Evolutionary conservation across 2,888 invertebrate species (phyloP).

Genomic region (Coelopa pilipes): DNA sequence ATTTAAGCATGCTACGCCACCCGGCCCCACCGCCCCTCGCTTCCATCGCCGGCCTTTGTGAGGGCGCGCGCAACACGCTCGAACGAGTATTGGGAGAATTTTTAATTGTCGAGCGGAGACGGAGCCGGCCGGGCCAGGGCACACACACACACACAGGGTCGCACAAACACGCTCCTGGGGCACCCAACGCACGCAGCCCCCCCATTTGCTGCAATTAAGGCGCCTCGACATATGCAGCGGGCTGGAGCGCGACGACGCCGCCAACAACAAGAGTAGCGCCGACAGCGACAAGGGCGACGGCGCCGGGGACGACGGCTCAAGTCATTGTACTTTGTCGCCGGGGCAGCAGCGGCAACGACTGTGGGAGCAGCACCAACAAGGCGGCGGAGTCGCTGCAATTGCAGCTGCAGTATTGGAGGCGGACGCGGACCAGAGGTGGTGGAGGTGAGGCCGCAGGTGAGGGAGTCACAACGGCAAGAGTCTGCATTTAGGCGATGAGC

Average conservation of each 20-base stretch:
- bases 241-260: background rate
- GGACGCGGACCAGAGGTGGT: background rate
- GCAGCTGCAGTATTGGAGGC: background rate
- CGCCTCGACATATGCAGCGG: constrained; percentile 31
- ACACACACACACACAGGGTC: too few relatives aligned
- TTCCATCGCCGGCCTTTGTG: background rate
- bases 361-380: background rate
- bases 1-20: constrained; percentile 16
- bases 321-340: too few relatives aligned
- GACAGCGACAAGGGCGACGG: too few relatives aligned
- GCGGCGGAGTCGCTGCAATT: background rate
- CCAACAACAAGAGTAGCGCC: too few relatives aligned
- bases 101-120: constrained; percentile 20
- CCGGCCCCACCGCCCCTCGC: too few relatives aligned
- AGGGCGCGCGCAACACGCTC: background rate
- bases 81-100: constrained; percentile 32
- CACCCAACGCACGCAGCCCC: background rate
- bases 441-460: background rate
- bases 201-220: constrained; percentile 30
- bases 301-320: too few relatives aligned
- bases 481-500: constrained; percentile 38
- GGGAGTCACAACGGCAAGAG: constrained; percentile 29
- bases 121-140: too few relatives aligned
- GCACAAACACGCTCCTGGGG: too few relatives aligned
- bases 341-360: constrained; percentile 2